Evolutionary conservation across 2,113 vertebrate genomes (phyloP), one percentile per base, ranked within the genome.

Genomic region (Calcarius ornatus): DNA sequence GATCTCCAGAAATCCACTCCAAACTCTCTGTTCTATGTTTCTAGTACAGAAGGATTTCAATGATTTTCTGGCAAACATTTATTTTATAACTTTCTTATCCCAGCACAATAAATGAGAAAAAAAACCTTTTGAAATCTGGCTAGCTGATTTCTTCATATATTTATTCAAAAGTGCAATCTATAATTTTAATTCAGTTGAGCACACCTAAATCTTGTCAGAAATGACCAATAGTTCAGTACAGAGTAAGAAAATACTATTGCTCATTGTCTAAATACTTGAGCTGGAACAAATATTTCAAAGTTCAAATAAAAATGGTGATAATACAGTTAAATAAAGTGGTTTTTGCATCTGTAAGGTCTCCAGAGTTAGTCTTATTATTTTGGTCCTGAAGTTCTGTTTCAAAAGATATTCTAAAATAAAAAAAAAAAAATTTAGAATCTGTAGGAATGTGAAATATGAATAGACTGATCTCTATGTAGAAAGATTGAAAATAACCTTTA

Each of bases 381-480:
- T 56, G 21, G 6, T 82, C 19, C 31, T n/a, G 25, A 61, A 42
- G 8, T 48, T 50, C 65, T 68, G 19, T 35, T 79, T 75, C 23
- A 71, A 59, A 81, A 61, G 7, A 18, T 40, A 56, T 4, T 18
- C 8, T 57, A 63, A 88, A 76, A 85, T 23, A 27, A 77, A 81
- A 71, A 38, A 66, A 50, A 11, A 1, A 54, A 33, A 21, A 72
- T 68, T 54, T 73, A 73, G 0, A 2, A 16, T 38, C n/a, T 75
- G 5, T 70, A 61, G 35, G 37, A 51, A 75, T 6, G 5, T 56
- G 7, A 73, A 65, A 12, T n/a, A 57, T 57, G 31, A 86, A 61
- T 14, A 56, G 71, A 45, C 5, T 0, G 3, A 56, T 70, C 38
- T 86, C 24, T 11, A n/a, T 1, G 0, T 11, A 51, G 25, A 64